These are phyloP conservation scores for Solen grandis DNA, from an alignment of 1,140 invertebrate species.

Conservation along the genomic window DNA sequence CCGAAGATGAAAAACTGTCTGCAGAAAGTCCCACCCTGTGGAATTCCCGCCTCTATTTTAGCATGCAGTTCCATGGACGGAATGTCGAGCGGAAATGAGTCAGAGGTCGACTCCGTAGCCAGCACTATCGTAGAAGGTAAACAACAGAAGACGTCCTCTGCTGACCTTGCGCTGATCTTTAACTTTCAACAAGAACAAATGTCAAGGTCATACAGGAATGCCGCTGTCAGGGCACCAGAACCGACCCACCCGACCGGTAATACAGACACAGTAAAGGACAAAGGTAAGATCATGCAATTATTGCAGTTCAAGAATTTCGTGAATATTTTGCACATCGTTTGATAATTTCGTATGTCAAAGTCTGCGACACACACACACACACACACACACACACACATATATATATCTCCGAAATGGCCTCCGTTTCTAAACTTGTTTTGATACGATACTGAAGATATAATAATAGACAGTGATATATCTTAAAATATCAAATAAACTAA, in stretches of 20 bases:
- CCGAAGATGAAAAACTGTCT: not conserved
- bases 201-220: conserved; percentile 50
- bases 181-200: conserved; percentile 55
- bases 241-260: not conserved
- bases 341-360: not conserved
- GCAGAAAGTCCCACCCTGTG: conserved; percentile 17
- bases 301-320: not conserved
- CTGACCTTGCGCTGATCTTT: conserved; percentile 47
- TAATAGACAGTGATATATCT: too few species aligned
- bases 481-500: too few species aligned
- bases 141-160: not conserved
- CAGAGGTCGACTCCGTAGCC: conserved; percentile 30
- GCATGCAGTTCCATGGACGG: conserved; percentile 18
- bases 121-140: conserved; percentile 25
- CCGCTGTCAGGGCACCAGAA: conserved; percentile 16
- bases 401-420: not conserved
- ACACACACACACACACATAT: not conserved
- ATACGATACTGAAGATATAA: not conserved
- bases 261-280: conserved; percentile 2
- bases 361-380: not conserved
- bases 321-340: not conserved
- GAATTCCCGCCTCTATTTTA: conserved; percentile 46
- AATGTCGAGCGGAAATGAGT: conserved; percentile 37
- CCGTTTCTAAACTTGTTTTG: not conserved
- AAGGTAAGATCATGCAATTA: not conserved